Conservation (phyloP, 2,888 invertebrate genomes). For the Adelphocoris suturalis region DNA sequence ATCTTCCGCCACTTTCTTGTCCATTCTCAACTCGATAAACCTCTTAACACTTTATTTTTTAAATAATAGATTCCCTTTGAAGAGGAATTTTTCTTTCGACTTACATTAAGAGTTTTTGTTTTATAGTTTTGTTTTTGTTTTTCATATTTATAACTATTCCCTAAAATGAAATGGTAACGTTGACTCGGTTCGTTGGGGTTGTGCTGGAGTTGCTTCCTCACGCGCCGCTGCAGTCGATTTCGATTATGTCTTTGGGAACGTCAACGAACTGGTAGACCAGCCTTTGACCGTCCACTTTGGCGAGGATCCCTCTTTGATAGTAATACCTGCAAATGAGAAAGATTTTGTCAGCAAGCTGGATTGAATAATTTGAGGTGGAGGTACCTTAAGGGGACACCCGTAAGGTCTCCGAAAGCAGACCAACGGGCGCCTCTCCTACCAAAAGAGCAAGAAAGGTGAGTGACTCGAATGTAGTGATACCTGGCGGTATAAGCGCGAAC, state of each 20-base stretch:
- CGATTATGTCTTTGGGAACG: slow-evolving; percentile 98
- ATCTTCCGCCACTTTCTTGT: slow-evolving; percentile 31
- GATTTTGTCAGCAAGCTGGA: neutral
- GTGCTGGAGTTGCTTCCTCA: slow-evolving; percentile 79
- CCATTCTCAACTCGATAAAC: slow-evolving; percentile 57
- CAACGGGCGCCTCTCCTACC: too few relatives aligned
- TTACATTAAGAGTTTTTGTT: slow-evolving; percentile 18
- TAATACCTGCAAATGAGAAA: slow-evolving; percentile 85
- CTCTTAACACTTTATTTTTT: slow-evolving; percentile 37
- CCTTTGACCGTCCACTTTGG: slow-evolving; percentile 99
- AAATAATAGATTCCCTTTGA: slow-evolving; percentile 24
- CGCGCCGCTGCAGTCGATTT: slow-evolving; percentile 96
- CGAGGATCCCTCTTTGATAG: slow-evolving; percentile 98
- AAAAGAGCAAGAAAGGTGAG: slow-evolving; percentile 24
- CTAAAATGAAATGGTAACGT: slow-evolving; percentile 69
- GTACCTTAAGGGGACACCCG: too few relatives aligned
- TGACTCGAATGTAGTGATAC: too few relatives aligned
- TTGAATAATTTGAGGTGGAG: too few relatives aligned
- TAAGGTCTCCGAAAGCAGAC: too few relatives aligned
- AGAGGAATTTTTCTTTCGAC: slow-evolving; percentile 4
- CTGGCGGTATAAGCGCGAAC: too few relatives aligned
- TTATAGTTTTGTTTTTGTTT: slow-evolving; percentile 25
- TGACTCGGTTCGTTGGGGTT: slow-evolving; percentile 71
- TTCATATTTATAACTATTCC: slow-evolving; percentile 28
- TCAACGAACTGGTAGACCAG: slow-evolving; percentile 99